Evolutionary conservation across 1,140 invertebrate genomes (phyloP).

Genomic region (Argopecten irradians): DNA sequence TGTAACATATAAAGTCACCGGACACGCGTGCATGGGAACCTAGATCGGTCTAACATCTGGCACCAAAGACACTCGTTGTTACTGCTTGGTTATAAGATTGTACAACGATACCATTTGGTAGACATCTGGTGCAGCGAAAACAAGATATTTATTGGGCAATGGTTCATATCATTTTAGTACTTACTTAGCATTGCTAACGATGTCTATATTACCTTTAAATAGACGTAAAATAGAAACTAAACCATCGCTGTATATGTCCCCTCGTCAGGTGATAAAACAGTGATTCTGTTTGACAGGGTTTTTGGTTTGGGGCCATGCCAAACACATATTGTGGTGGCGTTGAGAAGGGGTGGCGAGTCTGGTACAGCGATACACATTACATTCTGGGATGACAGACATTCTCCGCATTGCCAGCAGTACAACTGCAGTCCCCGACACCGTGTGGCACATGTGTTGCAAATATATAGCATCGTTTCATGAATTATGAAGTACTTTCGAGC

Average conservation of each 20-base stretch:
- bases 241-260: too few species aligned
- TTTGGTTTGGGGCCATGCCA: neutral
- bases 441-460: constrained; percentile 20
- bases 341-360: neutral
- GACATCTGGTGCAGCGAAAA: neutral
- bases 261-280: neutral
- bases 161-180: too few species aligned
- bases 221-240: too few species aligned
- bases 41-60: neutral
- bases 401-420: constrained; percentile 2
- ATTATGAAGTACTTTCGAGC: constrained; percentile 8
- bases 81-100: neutral
- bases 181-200: too few species aligned
- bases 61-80: neutral
- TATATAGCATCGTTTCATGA: constrained; percentile 22
- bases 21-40: neutral
- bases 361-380: neutral
- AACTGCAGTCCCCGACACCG: neutral
- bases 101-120: neutral
- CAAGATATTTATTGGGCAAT: neutral
- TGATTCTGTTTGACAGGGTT: neutral
- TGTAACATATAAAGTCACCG: neutral
- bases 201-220: too few species aligned
- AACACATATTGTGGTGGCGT: neutral
- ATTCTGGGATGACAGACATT: neutral